Percentiles rank a stretch among this genome's conserved stretches.
phyloP scores from a whole-genome alignment of 2,113 vertebrate species.

The Oxyruncus cristatus region DNA sequence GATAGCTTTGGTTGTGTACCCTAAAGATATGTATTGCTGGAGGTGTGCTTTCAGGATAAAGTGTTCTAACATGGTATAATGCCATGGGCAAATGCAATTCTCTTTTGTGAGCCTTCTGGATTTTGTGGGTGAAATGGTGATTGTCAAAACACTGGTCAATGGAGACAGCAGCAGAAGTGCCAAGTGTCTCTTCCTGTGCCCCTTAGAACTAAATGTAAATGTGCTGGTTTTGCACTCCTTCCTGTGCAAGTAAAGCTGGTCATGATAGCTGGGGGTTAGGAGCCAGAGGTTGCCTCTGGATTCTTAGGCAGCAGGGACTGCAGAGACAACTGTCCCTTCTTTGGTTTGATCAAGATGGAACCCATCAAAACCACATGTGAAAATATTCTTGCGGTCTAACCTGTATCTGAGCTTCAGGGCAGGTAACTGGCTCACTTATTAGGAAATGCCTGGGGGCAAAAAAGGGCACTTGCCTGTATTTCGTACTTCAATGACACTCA shows the following conservation, averaged over 20 bases:
- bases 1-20: background rate
- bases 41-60: background rate
- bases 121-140: background rate
- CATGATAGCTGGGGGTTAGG: background rate
- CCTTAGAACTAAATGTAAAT: background rate
- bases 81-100: background rate
- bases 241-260: too few species aligned
- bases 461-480: background rate
- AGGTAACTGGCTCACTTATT: background rate
- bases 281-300: background rate
- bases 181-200: background rate
- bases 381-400: too few species aligned
- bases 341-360: too few species aligned
- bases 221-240: background rate
- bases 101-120: background rate
- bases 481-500: rapidly evolving
- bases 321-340: too few species aligned
- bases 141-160: rapidly evolving
- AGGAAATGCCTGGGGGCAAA: background rate
- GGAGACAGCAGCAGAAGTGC: background rate
- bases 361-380: too few species aligned
- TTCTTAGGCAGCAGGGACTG: background rate
- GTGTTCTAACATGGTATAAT: too few species aligned
- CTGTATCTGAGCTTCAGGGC: too few species aligned
- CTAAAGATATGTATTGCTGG: background rate